Evolutionary conservation across 1,140 invertebrate species (phyloP), one percentile per base, ranked within the genome.

Genomic region (Berghia stephanieae): DNA sequence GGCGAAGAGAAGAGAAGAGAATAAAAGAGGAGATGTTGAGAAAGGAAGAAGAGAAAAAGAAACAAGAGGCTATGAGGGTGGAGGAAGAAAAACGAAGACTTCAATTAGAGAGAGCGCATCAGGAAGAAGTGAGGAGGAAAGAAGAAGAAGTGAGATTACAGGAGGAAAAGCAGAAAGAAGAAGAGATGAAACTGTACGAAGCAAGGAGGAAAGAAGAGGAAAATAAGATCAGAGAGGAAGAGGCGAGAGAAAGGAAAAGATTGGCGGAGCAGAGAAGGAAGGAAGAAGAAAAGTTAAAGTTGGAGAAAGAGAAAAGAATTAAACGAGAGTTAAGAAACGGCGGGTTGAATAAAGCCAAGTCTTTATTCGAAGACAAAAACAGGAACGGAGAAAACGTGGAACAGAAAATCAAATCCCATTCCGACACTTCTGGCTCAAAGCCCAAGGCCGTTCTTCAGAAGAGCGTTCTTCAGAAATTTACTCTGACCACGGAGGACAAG

Each of bases 141-240:
- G n/a, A n/a, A n/a, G n/a, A n/a, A n/a, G n/a, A n/a, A n/a, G n/a
- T n/a, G n/a, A n/a, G n/a, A n/a, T n/a, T n/a, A n/a, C n/a, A n/a
- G n/a, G n/a, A n/a, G n/a, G n/a, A n/a, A n/a, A n/a, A 49, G n/a
- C 42, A 52, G 21, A 42, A 24, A 72, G 44, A 72, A 24, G 55
- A 43, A 72, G 70, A 72, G 46, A 16, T 52, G 27, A 36, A 36
- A 36, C 70, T 52, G 21, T 27, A 10, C 31, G 46, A 72, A 55
- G 70, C 31, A 21, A n/a, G 52, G 8, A 31, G 31, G n/a, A 49
- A 43, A 43, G 38, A 36, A 38, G 70, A 72, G 42, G 31, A 36
- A 72, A 38, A 36, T 31, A 49, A 72, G 70, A 49, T 38, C 6
- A 49, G 46, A 72, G 55, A 38, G 3, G 4, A 67, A 3, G 63